phyloP scores from a whole-genome alignment of 2,113 vertebrate genomes.

The Spermophilus dauricus region DNA sequence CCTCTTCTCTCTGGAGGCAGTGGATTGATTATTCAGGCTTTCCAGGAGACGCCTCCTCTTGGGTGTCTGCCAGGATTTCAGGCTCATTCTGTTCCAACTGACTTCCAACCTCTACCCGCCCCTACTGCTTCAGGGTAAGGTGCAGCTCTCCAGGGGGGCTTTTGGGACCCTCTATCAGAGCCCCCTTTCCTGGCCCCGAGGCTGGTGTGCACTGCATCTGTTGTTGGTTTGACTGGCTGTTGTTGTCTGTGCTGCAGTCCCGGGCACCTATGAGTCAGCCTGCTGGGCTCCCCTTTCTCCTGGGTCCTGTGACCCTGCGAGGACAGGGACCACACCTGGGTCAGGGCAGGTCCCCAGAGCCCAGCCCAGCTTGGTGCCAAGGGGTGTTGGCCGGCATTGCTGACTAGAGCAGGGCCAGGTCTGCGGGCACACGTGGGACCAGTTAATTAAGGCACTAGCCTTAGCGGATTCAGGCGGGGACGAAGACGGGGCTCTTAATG shows the following conservation, averaged over 20 bases:
- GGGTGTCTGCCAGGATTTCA: neutral
- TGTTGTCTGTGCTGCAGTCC: neutral
- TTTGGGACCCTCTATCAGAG: neutral
- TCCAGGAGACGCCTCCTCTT: neutral
- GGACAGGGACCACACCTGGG: neutral
- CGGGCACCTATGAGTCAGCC: neutral
- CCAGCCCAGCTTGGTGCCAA: accelerated
- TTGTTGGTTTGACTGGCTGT: neutral
- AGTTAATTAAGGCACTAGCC: neutral
- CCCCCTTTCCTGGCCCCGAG: neutral
- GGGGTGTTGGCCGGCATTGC: accelerated
- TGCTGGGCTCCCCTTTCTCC: neutral
- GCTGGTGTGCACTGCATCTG: neutral
- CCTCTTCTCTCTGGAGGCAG: neutral
- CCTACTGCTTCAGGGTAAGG: neutral
- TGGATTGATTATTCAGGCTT: neutral
- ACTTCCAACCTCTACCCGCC: neutral
- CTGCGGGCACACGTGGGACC: accelerated
- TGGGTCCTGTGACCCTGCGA: neutral
- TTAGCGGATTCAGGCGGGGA: neutral
- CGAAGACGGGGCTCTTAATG: conserved; percentile 23
- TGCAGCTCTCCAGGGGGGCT: accelerated
- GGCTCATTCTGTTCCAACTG: accelerated
- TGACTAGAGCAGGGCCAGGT: accelerated
- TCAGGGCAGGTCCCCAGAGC: neutral